Evolutionary conservation across 2,888 invertebrate genomes (phyloP), one percentile per base, ranked within the genome.

Genomic region (Cephalotes varians): DNA sequence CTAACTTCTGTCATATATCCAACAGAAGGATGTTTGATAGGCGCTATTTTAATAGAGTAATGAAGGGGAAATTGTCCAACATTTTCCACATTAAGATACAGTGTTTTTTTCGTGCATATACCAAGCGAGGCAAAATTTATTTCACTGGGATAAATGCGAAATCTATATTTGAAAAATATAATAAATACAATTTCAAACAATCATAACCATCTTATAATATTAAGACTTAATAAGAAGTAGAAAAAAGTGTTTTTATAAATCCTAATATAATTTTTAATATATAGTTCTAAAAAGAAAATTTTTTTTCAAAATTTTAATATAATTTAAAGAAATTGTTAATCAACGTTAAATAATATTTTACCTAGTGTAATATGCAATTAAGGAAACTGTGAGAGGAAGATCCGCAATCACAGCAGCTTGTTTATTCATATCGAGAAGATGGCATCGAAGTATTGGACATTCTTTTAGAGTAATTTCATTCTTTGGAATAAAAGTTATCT

Each of bases 71-170:
- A 96, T 92, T 95, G 95, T 84, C 97, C 96, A 0, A 94, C 95
- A 91, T 97, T 97, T 87, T 95, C 96, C 34, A 97, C 92, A 77
- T 95, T 95, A 0, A 97, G 95, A 31, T 95, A 95, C 91, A 95
- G 95, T n/a, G 92, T 93, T 81, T 96, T 95, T 34, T 94, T 94
- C 9, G 95, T 95, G 10, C 95, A 95, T 7, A 96, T 94, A 18
- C 95, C 93, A 89, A 96, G 95, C 10, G 96, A 95, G 64, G 96
- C 96, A 90, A 96, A 96, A 92, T 96, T 95, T 47, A 97, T 91
- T 88, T 96, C 95, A 0, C 95, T 95, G 83, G 97, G 96, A 87
- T 96, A 95, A 21, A 96, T 86, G 4, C 95, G 95, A 90, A 96
- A 96, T 71, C 96, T 96, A 88, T 28, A 21, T 9, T n/a, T 73